phyloP scores from a whole-genome alignment of 2,113 vertebrate genomes.

The Ia io region DNA sequence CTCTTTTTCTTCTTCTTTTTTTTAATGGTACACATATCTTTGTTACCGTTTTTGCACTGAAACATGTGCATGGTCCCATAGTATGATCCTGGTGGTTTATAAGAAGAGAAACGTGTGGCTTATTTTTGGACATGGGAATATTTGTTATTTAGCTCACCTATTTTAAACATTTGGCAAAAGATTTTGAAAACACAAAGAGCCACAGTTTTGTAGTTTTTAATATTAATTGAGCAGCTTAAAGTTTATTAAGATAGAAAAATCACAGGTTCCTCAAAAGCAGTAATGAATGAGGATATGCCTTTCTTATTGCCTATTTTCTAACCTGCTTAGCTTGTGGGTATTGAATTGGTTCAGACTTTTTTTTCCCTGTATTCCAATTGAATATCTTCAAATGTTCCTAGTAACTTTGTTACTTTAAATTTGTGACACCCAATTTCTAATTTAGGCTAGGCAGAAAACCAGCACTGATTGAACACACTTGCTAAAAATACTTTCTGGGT shows the following conservation, averaged over 20 bases:
- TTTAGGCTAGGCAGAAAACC: conserved; percentile 74
- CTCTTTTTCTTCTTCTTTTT: conserved; percentile 10
- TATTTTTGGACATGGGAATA: background rate
- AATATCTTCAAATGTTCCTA: conserved; percentile 41
- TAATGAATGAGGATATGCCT: background rate
- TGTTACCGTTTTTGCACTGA: conserved; percentile 40
- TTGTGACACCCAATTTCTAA: conserved; percentile 73
- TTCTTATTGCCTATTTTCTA: conserved; percentile 6
- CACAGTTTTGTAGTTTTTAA: conserved; percentile 4
- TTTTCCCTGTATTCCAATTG: conserved; percentile 16
- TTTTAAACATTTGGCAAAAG: conserved; percentile 54
- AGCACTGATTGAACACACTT: conserved; percentile 80
- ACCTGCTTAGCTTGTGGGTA: background rate
- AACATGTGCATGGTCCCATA: background rate
- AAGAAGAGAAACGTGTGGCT: conserved; percentile 16
- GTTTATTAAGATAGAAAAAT: conserved; percentile 42
- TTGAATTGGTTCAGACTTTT: conserved; percentile 37
- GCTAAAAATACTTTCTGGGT: conserved; percentile 81
- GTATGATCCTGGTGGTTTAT: conserved; percentile 26
- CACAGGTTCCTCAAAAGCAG: conserved; percentile 39
- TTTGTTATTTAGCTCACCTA: conserved; percentile 24
- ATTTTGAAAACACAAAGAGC: background rate
- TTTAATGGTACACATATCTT: conserved; percentile 43
- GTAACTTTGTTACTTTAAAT: conserved; percentile 70
- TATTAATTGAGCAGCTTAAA: background rate